Evolutionary conservation across 2,113 vertebrate genomes (phyloP), one percentile per base, ranked within the genome.

Genomic region (Tricholaema leucomelas): DNA sequence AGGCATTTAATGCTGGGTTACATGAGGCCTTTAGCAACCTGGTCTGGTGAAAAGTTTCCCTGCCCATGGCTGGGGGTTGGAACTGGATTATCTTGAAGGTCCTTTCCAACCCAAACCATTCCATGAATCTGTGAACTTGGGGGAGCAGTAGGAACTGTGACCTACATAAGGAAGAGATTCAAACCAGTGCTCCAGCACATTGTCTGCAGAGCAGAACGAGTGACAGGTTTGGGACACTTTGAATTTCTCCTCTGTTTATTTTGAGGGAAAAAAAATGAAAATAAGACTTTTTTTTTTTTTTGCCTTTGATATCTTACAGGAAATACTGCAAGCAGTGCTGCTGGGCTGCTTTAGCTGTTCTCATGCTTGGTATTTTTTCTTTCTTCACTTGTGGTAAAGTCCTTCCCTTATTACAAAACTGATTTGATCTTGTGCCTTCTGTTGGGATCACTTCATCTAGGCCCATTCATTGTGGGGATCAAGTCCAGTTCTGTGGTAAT

Each of bases 191-290:
- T 86, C 35, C 31, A 72, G 2, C 7, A 14, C 24, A 31, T 1
- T 81, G 74, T 84, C 55, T 92, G 71, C 64, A 74, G 75, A 91
- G 52, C 67, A n/a, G 61, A 80, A 48, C 4, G 7, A 81, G 54
- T 89, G 92, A 91, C 91, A 91, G 91, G 87, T 86, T 84, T 86
- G 63, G 91, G 82, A 67, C 81, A 42, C 79, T 86, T 92, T 63
- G 79, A 69, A 76, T 95, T 91, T 91, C 42, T 89, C 31, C 30
- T 84, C 21, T 85, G 28, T 80, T 91, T 72, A 36, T 67, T 42
- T 54, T 8, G 48, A 24, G 48, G 23, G 48, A 23, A 23, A 13
- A 13, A 12, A 24, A 50, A 54, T 28, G 15, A 81, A 66, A 48
- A 60, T 24, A 27, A 28, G 8, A 12, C 20, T 6, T 6, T 23